Evolutionary conservation across 2,797 vertebrate genomes (phyloP).

Genomic region (Lates japonicus): DNA sequence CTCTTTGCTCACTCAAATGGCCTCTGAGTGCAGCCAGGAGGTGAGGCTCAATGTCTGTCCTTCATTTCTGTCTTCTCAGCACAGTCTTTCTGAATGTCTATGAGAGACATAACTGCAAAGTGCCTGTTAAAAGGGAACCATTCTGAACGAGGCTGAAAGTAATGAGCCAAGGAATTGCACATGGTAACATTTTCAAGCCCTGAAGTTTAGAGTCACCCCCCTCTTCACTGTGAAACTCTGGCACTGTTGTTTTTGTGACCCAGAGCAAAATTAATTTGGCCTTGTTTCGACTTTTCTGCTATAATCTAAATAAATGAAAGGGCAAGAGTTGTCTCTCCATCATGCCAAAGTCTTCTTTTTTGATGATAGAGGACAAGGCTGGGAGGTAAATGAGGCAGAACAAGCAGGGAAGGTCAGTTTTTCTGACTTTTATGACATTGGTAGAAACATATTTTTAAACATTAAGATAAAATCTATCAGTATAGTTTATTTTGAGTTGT

Average conservation of each 20-base stretch:
- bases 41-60: slow-evolving; percentile 77
- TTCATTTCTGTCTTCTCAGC: slow-evolving; percentile 66
- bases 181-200: slow-evolving; percentile 38
- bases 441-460: slow-evolving; percentile 9
- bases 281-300: slow-evolving; percentile 28
- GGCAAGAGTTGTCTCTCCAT: neutral
- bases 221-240: slow-evolving; percentile 24
- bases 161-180: slow-evolving; percentile 69
- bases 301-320: slow-evolving; percentile 41
- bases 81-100: slow-evolving; percentile 28
- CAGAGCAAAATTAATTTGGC: slow-evolving; percentile 27
- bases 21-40: slow-evolving; percentile 92
- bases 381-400: slow-evolving; percentile 23
- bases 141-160: slow-evolving; percentile 47
- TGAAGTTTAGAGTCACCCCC: slow-evolving; percentile 16
- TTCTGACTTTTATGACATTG: neutral
- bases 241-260: slow-evolving; percentile 14
- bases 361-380: slow-evolving; percentile 6
- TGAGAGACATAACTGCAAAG: slow-evolving; percentile 47
- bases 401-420: slow-evolving; percentile 28
- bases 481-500: neutral
- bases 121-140: slow-evolving; percentile 58
- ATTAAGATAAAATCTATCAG: slow-evolving; percentile 1
- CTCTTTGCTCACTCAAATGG: slow-evolving; percentile 93
- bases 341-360: slow-evolving; percentile 4